These are phyloP conservation scores for Bubo blakistoni DNA, from an alignment of 2,113 vertebrate genomes.

Conservation along the genomic window DNA sequence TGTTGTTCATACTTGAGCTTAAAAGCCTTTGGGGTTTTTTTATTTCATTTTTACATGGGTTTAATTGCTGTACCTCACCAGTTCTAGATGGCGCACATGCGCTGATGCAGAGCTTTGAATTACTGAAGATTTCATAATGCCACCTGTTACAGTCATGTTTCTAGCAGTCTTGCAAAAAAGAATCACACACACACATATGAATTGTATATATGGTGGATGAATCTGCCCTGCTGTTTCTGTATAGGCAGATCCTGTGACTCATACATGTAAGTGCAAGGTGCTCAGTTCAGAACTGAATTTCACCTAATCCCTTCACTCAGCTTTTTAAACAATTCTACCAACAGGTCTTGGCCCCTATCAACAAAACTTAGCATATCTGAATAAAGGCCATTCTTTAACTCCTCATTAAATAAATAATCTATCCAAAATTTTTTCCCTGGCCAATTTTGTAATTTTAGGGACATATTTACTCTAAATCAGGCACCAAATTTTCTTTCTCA, in stretches of 20 bases:
- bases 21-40: neutral
- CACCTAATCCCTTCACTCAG: neutral
- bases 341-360: neutral
- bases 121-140: neutral
- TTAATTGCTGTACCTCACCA: neutral
- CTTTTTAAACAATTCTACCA: neutral
- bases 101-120: neutral
- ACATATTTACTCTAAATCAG: neutral
- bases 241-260: neutral
- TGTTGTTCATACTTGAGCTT: neutral
- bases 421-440: neutral
- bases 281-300: neutral
- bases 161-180: neutral
- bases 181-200: neutral
- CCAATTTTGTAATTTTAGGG: neutral
- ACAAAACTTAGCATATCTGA: neutral
- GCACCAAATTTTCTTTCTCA: neutral
- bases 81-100: neutral
- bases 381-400: neutral
- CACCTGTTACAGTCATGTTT: neutral
- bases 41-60: neutral
- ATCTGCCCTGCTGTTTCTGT: neutral
- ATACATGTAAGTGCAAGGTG: neutral
- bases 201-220: neutral
- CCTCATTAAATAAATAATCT: neutral